Evolutionary conservation across 2,888 invertebrate genomes (phyloP).

Genomic region (Drosophila percnosoma): DNA sequence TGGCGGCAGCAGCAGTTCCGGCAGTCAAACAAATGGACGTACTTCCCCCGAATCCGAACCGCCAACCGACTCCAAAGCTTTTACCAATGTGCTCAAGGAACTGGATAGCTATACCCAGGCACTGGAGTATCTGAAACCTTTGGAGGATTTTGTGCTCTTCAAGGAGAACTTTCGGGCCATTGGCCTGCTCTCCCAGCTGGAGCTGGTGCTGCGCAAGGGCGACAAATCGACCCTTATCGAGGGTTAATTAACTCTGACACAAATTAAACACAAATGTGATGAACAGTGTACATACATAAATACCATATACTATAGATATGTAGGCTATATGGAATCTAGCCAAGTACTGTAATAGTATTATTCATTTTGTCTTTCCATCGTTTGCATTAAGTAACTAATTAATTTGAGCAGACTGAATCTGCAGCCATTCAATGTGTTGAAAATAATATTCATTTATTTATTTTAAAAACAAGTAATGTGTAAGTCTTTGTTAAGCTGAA

Average conservation of each 20-base stretch:
- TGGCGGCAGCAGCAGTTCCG: slow-evolving; percentile 30
- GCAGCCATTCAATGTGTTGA: slow-evolving; percentile 41
- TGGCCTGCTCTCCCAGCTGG: slow-evolving; percentile 82
- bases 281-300: slow-evolving; percentile 57
- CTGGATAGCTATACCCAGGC: slow-evolving; percentile 80
- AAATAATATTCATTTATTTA: slow-evolving; percentile 66
- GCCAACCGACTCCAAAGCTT: slow-evolving; percentile 10
- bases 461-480: neutral
- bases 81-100: slow-evolving; percentile 59
- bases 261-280: slow-evolving; percentile 69
- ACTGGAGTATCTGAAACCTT: slow-evolving; percentile 79
- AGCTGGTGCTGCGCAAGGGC: slow-evolving; percentile 77
- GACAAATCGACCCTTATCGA: slow-evolving; percentile 71
- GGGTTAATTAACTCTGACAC: slow-evolving; percentile 39
- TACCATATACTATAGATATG: neutral
- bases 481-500: neutral
- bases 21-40: slow-evolving; percentile 63
- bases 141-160: slow-evolving; percentile 83
- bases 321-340: slow-evolving; percentile 29
- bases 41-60: slow-evolving; percentile 52
- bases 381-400: slow-evolving; percentile 24
- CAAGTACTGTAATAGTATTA: slow-evolving; percentile 67
- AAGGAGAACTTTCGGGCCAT: slow-evolving; percentile 83
- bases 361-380: slow-evolving; percentile 48
- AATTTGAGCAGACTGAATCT: slow-evolving; percentile 8